phyloP scores from a whole-genome alignment of 1,140 invertebrate species.

The Bombus soroeensis region DNA sequence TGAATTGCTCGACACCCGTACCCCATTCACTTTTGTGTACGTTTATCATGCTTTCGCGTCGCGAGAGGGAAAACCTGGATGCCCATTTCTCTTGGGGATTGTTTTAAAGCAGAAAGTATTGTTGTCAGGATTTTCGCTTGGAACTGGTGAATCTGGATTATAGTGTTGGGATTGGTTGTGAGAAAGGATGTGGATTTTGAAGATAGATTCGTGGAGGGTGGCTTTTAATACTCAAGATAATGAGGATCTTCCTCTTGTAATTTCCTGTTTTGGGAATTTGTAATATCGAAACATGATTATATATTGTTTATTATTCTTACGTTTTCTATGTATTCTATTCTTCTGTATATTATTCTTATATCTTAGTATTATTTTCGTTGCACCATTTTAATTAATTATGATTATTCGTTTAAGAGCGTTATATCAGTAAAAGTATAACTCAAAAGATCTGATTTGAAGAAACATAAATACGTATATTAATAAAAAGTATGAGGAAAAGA shows the following conservation, averaged over 20 bases:
- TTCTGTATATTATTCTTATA: too few relatives aligned
- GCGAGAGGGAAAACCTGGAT: slow-evolving; percentile 3
- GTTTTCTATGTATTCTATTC: too few relatives aligned
- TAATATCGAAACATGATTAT: background rate
- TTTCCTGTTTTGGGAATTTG: background rate
- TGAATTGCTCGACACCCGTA: slow-evolving; percentile 12
- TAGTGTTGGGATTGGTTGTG: background rate
- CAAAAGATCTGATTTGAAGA: too few relatives aligned
- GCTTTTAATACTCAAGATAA: background rate
- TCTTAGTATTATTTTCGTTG: background rate
- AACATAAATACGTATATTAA: too few relatives aligned
- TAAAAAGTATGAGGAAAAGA: too few relatives aligned
- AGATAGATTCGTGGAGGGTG: background rate
- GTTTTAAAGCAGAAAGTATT: background rate
- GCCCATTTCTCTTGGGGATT: background rate
- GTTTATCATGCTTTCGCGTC: slow-evolving; percentile 38
- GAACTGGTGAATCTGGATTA: background rate
- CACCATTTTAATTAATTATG: background rate
- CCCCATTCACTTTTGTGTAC: background rate
- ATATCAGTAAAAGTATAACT: too few relatives aligned
- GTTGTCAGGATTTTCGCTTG: background rate
- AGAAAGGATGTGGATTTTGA: background rate
- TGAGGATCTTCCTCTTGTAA: background rate
- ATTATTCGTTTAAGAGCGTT: background rate
- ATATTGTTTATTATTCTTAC: background rate